Evolutionary conservation across 2,888 invertebrate species (phyloP), one percentile per base, ranked within the genome.

Genomic region (Eretmocerus hayati): DNA sequence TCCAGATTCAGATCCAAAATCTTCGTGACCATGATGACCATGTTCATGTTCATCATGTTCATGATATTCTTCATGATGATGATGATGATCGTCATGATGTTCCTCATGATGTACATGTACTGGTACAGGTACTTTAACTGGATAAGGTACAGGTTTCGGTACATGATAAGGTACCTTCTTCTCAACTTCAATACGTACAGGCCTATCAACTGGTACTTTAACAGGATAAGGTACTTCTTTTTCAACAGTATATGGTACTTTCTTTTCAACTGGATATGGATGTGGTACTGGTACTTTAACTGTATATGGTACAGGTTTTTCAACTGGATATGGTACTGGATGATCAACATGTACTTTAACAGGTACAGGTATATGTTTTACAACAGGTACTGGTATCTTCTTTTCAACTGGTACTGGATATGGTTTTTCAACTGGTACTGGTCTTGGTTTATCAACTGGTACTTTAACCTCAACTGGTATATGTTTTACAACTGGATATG

Each of bases 351-450:
- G 3, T 68, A 58, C 56, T 60, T 84, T 84, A 1, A 86, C 81
- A 0, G 87, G 83, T 45, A 82, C 78, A 6, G 83, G 84, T 63
- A 84, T 62, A 37, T 76, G 74, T 69, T 85, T 84, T 59, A 81
- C 81, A 5, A 67, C 85, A 42, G 77, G 78, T 60, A 81, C 81
- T 20, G 88, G 88, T 56, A 87, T 84, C 32, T 83, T 85, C 65
- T 87, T 87, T 54, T 86, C 86, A 4, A 84, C 82, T 21, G 87
- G 88, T 56, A 87, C 77, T 39, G 82, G 86, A 63, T 81, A 77
- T 4, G 66, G 72, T 46, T 67, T 68, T 23, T 59, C 55, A 2
- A 74, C 67, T 8, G 32, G 65, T 62, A 1, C 72, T 65, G 0
- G 66, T 58, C 2, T 65, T 82, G 84, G 48, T 85, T 79, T 40